phyloP scores from a whole-genome alignment of 2,797 vertebrate species.

The Pampus argenteus region DNA sequence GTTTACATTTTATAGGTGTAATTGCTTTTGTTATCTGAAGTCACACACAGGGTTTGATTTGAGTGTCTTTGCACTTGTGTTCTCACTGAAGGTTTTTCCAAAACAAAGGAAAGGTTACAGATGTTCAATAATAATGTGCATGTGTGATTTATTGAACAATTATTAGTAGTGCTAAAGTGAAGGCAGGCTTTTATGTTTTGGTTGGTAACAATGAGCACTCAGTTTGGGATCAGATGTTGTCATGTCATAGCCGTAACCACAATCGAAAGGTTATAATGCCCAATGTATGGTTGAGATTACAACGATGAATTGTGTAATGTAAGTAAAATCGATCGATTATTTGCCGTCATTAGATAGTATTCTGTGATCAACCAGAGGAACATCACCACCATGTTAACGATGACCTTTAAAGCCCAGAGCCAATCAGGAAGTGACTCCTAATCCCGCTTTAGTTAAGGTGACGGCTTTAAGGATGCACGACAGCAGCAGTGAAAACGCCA shows the following conservation, averaged over 20 bases:
- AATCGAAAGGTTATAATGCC: not conserved
- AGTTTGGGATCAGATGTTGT: no score
- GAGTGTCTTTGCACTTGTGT: not conserved
- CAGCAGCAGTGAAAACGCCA: conserved; percentile 44
- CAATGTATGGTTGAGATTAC: not conserved
- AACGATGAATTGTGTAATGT: not conserved
- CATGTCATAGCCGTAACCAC: not conserved
- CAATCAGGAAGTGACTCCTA: conserved; percentile 69
- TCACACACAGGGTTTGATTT: not conserved
- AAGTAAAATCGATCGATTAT: conserved; percentile 9
- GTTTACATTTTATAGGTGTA: not conserved
- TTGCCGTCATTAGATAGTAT: not conserved
- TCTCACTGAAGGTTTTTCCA: not conserved
- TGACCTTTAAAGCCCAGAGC: conserved; percentile 52
- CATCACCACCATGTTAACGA: conserved; percentile 31
- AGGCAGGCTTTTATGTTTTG: not conserved
- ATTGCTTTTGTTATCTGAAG: conserved; percentile 4
- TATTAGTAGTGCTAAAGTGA: not conserved
- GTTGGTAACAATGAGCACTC: no score
- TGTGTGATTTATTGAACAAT: not conserved
- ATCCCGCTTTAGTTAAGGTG: conserved; percentile 71
- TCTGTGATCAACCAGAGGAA: conserved; percentile 27
- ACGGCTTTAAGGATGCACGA: conserved; percentile 59
- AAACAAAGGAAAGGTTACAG: not conserved
- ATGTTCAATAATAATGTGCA: not conserved